Base-by-base conservation (phyloP, 2,888 invertebrate genomes). In the Eilema caniola region DNA sequence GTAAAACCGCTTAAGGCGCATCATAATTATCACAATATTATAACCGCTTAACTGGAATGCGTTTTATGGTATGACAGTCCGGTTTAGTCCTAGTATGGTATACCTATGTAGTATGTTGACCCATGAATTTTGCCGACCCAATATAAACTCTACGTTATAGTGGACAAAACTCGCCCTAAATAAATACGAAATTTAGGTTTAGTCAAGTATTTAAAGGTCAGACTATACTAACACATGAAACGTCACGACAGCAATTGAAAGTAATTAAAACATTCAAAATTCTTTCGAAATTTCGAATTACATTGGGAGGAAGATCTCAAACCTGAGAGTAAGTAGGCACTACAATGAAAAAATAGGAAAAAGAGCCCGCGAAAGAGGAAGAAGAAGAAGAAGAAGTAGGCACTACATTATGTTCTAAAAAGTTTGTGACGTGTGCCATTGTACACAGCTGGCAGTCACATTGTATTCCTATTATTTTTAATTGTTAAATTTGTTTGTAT, bases 101-200 rank as follows among this genome's bases (percentile, higher is more conserved):
- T n/a, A n/a, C n/a, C n/a, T n/a, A 16, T 47, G 47, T 47, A 47
- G 47, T 47, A n/a, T 53, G 53, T 53, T 53, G n/a, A 53, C 53
- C 53, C 20, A 53, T n/a, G 53, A 8, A n/a, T 53, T 53, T 76
- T 77, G 76, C 80, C 78, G 79, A 86, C 82, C 11, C 33, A 37
- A 12, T 41, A 41, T 20, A 8, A 1, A 53, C 53, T 20, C 8
- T 10, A 53, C n/a, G 7, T 10, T 20, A 8, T n/a, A 20, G 20
- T 47, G 47, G 47, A 20, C 47, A 20, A 41, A 16, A 47, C 20
- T 47, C 47, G 20, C 20, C 1, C 16, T 0, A 41, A 7, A 20
- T 20, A 20, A 16, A 16, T 12, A 37, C 37, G 16, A 41, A 41
- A 16, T 16, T 41, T 41, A 41, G 41, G 3, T 41, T 41, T 16